A percentile compares a stretch with the other conserved stretches of the same genome.
Conservation (phyloP, 2,888 invertebrate species). For the Sminthurinus aureus region DNA sequence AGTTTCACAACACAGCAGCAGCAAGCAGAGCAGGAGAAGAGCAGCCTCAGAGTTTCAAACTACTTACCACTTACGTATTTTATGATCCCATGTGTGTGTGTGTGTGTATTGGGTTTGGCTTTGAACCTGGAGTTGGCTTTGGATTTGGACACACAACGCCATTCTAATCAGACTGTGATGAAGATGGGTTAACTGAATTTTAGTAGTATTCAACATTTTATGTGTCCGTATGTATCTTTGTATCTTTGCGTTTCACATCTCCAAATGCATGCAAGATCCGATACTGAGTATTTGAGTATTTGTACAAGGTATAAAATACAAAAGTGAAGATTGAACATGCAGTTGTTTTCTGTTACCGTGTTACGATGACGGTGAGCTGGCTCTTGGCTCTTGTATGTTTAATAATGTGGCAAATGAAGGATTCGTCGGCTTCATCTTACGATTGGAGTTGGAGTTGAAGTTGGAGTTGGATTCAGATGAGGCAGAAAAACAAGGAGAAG, state of each 20-base stretch:
- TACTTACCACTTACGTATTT: constrained; percentile 29
- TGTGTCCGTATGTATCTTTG: too few relatives aligned
- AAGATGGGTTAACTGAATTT: too few relatives aligned
- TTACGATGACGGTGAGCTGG: background rate
- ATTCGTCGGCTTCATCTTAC: constrained; percentile 11
- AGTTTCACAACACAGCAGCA: background rate
- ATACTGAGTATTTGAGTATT: background rate
- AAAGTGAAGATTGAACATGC: background rate
- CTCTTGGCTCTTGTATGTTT: background rate
- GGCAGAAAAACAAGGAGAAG: background rate
- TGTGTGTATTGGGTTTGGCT: background rate
- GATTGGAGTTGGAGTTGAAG: background rate
- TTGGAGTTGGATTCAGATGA: too few relatives aligned
- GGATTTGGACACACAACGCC: background rate
- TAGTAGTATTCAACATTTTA: too few relatives aligned
- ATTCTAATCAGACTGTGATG: too few relatives aligned
- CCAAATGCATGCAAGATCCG: too few relatives aligned
- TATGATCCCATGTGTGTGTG: background rate
- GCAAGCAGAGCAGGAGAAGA: background rate
- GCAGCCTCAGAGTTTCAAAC: background rate
- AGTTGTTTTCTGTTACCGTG: background rate
- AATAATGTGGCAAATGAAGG: constrained; percentile 26
- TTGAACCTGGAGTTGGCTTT: background rate
- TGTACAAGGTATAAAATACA: background rate
- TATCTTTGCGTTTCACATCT: too few relatives aligned